Percentiles rank a stretch among this genome's conserved stretches.
phyloP scores from a whole-genome alignment of 2,888 invertebrate species.

The Apotomis capreana region DNA sequence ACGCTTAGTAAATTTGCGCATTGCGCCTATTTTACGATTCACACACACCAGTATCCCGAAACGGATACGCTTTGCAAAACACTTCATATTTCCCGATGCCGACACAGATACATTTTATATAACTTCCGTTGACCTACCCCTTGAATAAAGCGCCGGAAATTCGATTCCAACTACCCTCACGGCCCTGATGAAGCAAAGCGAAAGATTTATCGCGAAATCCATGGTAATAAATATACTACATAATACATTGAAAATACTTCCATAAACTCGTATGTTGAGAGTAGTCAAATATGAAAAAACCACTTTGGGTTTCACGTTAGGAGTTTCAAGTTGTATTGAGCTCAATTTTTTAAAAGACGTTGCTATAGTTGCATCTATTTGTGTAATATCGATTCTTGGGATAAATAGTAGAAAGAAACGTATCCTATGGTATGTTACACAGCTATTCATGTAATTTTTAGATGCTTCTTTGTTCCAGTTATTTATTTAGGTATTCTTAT shows the following conservation, averaged over 20 bases:
- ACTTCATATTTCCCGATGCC: constrained; percentile 21
- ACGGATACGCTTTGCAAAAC: not conserved
- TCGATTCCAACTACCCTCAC: constrained; percentile 33
- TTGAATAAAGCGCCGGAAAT: constrained; percentile 38
- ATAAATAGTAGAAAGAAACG: not conserved
- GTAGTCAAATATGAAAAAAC: not conserved
- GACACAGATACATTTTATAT: constrained; percentile 27
- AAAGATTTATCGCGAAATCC: constrained; percentile 21
- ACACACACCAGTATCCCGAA: not conserved
- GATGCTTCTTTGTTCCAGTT: no score
- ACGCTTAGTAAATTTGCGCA: not conserved
- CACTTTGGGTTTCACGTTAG: not conserved
- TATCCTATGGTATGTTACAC: no score
- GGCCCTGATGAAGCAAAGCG: constrained; percentile 36
- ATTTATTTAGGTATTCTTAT: no score
- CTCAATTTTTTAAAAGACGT: not conserved
- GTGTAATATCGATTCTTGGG: not conserved
- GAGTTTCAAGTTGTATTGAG: not conserved
- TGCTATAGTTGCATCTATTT: not conserved
- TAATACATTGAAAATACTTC: not conserved
- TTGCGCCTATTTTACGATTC: not conserved
- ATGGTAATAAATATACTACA: not conserved
- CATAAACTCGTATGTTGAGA: not conserved
- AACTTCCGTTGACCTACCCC: constrained; percentile 34
- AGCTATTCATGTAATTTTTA: no score